These are phyloP conservation scores for Geotrupes spiniger DNA, from an alignment of 2,888 invertebrate genomes.

Conservation along the genomic window DNA sequence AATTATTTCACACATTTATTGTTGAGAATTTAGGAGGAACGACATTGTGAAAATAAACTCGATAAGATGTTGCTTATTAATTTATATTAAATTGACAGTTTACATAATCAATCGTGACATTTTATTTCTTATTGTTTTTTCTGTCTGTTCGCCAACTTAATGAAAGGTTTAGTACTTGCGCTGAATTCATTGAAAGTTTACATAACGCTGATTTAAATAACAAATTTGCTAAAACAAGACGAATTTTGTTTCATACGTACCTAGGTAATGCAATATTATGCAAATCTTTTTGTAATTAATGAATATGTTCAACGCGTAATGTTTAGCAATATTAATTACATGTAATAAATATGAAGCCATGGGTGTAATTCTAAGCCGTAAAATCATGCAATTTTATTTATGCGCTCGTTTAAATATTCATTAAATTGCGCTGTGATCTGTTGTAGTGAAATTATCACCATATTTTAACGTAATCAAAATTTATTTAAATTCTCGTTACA, in stretches of 20 bases:
- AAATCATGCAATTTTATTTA: neutral
- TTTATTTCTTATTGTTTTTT: conserved; percentile 3
- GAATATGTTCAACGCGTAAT: neutral
- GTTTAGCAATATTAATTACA: neutral
- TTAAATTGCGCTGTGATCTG: neutral
- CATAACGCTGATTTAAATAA: conserved; percentile 3
- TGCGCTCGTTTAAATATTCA: conserved; percentile 1
- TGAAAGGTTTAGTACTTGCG: conserved; percentile 1
- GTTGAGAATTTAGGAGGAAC: neutral
- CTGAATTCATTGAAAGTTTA: neutral
- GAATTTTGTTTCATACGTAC: neutral
- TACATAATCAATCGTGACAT: neutral
- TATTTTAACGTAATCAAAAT: no score
- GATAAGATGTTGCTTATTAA: conserved; percentile 3
- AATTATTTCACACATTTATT: conserved; percentile 2
- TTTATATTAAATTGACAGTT: neutral
- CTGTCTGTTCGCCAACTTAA: conserved; percentile 2
- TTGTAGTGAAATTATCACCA: no score
- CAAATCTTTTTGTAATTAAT: conserved; percentile 1
- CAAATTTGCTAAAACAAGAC: conserved; percentile 3
- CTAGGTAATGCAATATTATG: conserved; percentile 4
- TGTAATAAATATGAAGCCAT: conserved; percentile 1
- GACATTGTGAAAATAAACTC: conserved; percentile 3
- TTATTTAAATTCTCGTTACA: no score
- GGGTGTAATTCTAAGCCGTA: no score